phyloP scores from a whole-genome alignment of 2,113 vertebrate genomes.

The Corapipo altera region DNA sequence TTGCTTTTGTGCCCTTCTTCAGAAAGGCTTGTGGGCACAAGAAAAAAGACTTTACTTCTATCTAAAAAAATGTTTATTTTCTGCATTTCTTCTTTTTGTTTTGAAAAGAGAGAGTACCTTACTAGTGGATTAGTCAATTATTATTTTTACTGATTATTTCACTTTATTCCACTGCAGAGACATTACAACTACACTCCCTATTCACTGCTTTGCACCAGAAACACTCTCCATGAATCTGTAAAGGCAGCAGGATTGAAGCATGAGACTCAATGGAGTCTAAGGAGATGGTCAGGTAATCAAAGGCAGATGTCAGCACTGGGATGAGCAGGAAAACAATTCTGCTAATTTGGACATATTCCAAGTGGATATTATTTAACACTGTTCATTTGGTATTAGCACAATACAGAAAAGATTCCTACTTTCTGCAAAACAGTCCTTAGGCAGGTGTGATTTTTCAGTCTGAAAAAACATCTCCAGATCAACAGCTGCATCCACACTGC shows the following conservation, averaged over 20 bases:
- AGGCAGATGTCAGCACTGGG: not conserved
- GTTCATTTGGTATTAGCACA: not conserved
- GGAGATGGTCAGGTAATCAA: not conserved
- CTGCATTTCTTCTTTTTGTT: not conserved
- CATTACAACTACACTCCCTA: not conserved
- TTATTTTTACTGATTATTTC: not conserved
- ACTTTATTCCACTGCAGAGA: not conserved
- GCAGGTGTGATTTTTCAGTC: conserved; percentile 72
- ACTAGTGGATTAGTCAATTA: not conserved
- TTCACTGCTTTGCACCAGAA: not conserved
- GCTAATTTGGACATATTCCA: not conserved
- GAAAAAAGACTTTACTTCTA: not conserved
- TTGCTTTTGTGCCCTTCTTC: not conserved
- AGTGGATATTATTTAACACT: not conserved
- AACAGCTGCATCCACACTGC: conserved; percentile 83
- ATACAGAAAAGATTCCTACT: conserved; percentile 63
- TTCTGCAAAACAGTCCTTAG: conserved; percentile 85
- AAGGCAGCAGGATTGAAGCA: not conserved
- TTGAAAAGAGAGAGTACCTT: not conserved
- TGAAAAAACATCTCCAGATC: conserved; percentile 57
- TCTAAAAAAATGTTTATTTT: not conserved
- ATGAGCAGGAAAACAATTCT: not conserved
- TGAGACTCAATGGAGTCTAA: not conserved
- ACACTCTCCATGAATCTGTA: not conserved
- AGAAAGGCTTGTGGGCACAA: not conserved